These are phyloP conservation scores for Fissipunctia ypsillon DNA, from an alignment of 2,888 invertebrate species.

Conservation along the genomic window DNA sequence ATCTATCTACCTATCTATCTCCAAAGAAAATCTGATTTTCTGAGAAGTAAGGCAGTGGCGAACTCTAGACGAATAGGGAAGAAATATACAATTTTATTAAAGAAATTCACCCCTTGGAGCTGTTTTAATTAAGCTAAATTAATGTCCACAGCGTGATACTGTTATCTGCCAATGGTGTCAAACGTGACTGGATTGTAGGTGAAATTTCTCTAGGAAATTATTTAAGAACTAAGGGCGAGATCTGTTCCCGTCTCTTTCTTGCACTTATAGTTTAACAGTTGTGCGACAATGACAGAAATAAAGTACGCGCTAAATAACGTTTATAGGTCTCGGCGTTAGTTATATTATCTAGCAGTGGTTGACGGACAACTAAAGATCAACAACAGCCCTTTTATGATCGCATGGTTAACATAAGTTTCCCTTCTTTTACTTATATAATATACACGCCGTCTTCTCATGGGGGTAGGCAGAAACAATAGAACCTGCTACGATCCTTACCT, in stretches of 20 bases:
- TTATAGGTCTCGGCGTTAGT: not conserved
- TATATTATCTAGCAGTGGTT: not conserved
- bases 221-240: not conserved
- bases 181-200: slow-evolving; percentile 67
- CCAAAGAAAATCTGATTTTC: not conserved
- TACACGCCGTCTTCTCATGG: not conserved
- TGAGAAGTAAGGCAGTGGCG: too few relatives aligned
- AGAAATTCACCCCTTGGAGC: slow-evolving; percentile 4
- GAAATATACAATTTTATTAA: slow-evolving; percentile 1
- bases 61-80: not conserved
- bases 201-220: not conserved
- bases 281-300: not conserved
- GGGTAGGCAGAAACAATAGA: not conserved
- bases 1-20: too few relatives aligned
- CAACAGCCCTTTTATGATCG: not conserved
- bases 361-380: not conserved
- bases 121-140: slow-evolving; percentile 71
- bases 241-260: too few relatives aligned
- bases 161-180: slow-evolving; percentile 67
- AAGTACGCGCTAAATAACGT: not conserved
- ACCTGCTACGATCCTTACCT: not conserved
- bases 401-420: not conserved
- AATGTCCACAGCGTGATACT: slow-evolving; percentile 69
- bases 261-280: not conserved
- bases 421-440: not conserved